Base-by-base conservation (phyloP, 2,888 invertebrate species). In the Caenorhabditis japonica region DNA sequence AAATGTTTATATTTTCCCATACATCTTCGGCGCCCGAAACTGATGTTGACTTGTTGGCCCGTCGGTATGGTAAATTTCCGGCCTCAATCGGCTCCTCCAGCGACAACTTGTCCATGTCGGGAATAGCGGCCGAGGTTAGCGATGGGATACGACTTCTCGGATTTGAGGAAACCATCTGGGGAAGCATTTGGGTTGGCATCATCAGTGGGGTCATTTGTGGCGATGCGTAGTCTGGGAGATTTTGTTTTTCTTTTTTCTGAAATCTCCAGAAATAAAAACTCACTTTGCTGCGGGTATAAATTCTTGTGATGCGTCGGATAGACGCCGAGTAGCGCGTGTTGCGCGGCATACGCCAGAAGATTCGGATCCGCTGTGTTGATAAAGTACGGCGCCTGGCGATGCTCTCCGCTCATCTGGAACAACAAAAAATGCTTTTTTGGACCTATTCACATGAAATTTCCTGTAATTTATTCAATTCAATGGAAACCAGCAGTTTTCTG, bases 41-140 rank as follows among this genome's bases (percentile, higher is more conserved):
- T 5, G 51, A 41, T 0, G 34, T 33, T 2, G 58, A 68, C 27
- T 69, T 59, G 41, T 60, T 69, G 41, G 46, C 38, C 4, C 59
- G 51, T 15, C 69, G 51, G 36, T 60, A 60, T 7, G 53, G 51
- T 13, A 61, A 21, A 15, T 36, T 55, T n/a, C 70, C 70, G 36
- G 70, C 70, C 25, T 61, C 70, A 17, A 70, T 70, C 7, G 70
- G 70, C 30, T 70, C 70, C 19, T 70, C 70, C 17, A 70, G 13
- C 15, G 49, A 49, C 12, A 58, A 13, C 17, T 59, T 56, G 17
- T 70, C 56, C 61, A 70, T 70, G 27, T 70, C 70, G 4, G 70
- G 70, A 49, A 59, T 59, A 2, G 59, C 33, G 19, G 36, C 21
- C n/a, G n/a, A n/a, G 10, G 34, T 12, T 1, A 34, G 33, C 21